phyloP scores from a whole-genome alignment of 2,113 vertebrate species.

The Chrysochloris asiatica region DNA sequence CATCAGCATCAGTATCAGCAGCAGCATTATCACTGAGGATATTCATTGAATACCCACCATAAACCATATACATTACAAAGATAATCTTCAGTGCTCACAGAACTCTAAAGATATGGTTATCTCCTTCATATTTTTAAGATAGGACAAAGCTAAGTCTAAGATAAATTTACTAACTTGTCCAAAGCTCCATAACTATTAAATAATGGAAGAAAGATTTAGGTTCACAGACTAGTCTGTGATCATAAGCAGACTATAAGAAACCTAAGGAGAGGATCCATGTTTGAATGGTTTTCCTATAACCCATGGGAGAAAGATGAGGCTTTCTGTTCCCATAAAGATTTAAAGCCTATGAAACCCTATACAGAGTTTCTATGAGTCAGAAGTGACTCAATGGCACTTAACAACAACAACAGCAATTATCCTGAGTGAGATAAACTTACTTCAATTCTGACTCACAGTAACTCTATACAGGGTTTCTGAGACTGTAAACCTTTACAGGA shows the following conservation, averaged over 20 bases:
- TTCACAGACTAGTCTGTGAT: not conserved
- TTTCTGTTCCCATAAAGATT: too few relatives aligned
- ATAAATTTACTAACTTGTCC: not conserved
- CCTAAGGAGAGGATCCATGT: not conserved
- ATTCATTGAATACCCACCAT: not conserved
- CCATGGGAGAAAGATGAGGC: not conserved
- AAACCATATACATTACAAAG: not conserved
- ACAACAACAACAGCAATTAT: too few relatives aligned
- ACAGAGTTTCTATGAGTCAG: too few relatives aligned
- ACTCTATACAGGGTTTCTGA: too few relatives aligned
- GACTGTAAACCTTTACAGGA: too few relatives aligned
- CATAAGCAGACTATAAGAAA: not conserved
- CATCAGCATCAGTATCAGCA: not conserved
- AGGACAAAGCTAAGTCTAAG: conserved; percentile 28
- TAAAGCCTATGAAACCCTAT: too few relatives aligned
- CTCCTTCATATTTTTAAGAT: not conserved
- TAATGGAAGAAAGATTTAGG: not conserved
- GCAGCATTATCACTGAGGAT: not conserved
- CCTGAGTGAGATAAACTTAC: too few relatives aligned
- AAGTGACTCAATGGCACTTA: too few relatives aligned
- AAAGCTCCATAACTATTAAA: not conserved
- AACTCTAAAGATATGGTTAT: not conserved
- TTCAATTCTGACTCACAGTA: too few relatives aligned
- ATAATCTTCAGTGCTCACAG: not conserved
- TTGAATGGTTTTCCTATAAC: not conserved